Evolutionary conservation across 2,888 invertebrate species (phyloP).

Genomic region (Napeogenes inachia): DNA sequence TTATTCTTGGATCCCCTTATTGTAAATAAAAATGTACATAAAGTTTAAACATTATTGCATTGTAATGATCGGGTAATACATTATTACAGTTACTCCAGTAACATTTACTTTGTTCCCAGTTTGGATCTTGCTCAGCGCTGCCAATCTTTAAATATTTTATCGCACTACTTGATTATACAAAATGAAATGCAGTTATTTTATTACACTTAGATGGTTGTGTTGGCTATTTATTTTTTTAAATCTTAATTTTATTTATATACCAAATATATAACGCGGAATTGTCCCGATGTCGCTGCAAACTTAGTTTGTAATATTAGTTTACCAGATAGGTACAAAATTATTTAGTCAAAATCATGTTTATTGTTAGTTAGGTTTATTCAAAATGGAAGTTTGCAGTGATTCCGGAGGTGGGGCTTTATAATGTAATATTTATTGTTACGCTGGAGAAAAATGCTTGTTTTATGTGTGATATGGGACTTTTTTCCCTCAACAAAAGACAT

Average conservation of each 20-base stretch:
- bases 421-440: slow-evolving; percentile 20
- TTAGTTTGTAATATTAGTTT: slow-evolving; percentile 12
- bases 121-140: slow-evolving; percentile 1
- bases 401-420: slow-evolving; percentile 22
- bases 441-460: slow-evolving; percentile 15
- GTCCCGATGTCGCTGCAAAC: slow-evolving; percentile 29
- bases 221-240: slow-evolving; percentile 74
- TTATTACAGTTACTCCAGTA: background rate
- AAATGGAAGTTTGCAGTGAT: slow-evolving; percentile 23
- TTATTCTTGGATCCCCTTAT: background rate
- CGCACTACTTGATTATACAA: slow-evolving; percentile 17
- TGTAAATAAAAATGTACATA: slow-evolving; percentile 9
- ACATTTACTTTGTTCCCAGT: slow-evolving; percentile 4
- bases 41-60: slow-evolving; percentile 2
- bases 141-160: background rate
- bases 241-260: slow-evolving; percentile 68
- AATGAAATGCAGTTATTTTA: slow-evolving; percentile 44
- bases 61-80: slow-evolving; percentile 1
- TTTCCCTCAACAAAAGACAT: slow-evolving; percentile 40
- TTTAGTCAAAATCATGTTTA: slow-evolving; percentile 29
- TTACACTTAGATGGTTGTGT: slow-evolving; percentile 69
- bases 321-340: slow-evolving; percentile 28
- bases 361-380: slow-evolving; percentile 23
- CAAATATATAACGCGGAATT: slow-evolving; percentile 41
- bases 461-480: background rate